Evolutionary conservation across 2,113 vertebrate genomes (phyloP).

Genomic region (Bujurquina vittata): DNA sequence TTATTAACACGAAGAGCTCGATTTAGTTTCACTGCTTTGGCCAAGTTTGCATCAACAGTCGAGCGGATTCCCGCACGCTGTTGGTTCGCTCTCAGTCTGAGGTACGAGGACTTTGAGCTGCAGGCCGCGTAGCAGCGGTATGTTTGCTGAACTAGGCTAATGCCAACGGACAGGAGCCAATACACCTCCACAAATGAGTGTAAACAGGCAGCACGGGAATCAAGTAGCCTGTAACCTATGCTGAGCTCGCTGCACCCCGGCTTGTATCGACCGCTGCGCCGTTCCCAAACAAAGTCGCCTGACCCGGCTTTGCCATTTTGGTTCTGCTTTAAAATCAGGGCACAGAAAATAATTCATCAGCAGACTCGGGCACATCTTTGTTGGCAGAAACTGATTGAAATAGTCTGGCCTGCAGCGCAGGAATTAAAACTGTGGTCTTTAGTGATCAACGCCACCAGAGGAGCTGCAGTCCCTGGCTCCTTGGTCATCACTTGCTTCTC

Average conservation of each 20-base stretch:
- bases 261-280: background rate
- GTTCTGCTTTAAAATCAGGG: background rate
- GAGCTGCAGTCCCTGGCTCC: background rate
- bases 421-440: background rate
- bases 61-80: background rate
- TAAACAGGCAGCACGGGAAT: background rate
- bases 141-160: constrained; percentile 5
- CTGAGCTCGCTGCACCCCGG: background rate
- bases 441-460: background rate
- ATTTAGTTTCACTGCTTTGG: constrained; percentile 3
- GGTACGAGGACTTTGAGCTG: background rate
- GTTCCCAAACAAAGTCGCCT: background rate
- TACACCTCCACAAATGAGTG: constrained; percentile 8
- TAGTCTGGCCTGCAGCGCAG: background rate
- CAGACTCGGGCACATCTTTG: background rate
- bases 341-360: constrained; percentile 7
- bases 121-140: background rate
- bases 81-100: background rate
- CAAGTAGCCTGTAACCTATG: background rate
- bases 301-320: background rate
- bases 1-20: constrained; percentile 3
- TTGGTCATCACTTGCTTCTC: background rate
- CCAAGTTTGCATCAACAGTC: background rate
- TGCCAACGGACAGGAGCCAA: constrained; percentile 1
- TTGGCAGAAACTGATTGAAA: background rate